Evolutionary conservation across 2,888 invertebrate genomes (phyloP), one percentile per base, ranked within the genome.

Genomic region (Conistra vaccinii): DNA sequence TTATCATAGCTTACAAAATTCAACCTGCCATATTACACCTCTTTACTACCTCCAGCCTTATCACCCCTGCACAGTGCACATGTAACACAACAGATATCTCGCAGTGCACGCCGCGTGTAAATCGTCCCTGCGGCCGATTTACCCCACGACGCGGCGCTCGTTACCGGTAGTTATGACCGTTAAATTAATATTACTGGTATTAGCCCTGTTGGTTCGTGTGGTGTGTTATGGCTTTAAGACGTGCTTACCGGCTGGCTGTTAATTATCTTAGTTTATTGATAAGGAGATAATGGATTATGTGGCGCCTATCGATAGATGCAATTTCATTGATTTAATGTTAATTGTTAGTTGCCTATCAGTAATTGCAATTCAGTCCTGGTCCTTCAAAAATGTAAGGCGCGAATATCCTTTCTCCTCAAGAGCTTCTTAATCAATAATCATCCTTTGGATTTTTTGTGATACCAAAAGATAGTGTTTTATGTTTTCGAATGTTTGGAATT

Each of bases 151-250:
- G 58, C 35, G 65, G 20, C 20, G 57, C 20, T 68, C 78, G 73
- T 80, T 81, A 81, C 60, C 20, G 51, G 29, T 57, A 60, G 63
- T 83, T 32, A 79, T 65, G 55, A 17, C n/a, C 71, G 65, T 84
- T 82, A 76, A 69, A 79, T 86, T 77, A 86, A 84, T 84, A 85
- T 84, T 51, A 67, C 58, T 20, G 53, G 29, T 48, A 69, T 45
- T 57, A 12, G 55, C 51, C 32, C 23, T 39, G 67, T 67, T 48
- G 32, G 66, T 61, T 65, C 29, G 45, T 78, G 65, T 45, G 32
- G 65, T 51, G 69, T 53, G 67, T 74, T 75, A 81, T 70, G 68
- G 69, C 67, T 48, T 68, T 69, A 45, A 77, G 63, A 81, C 69
- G 77, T 65, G 79, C 29, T 53, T 45, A 12, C 26, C 57, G 53